Percentiles rank a stretch among this genome's conserved stretches.
Evolutionary conservation across 2,113 vertebrate species (phyloP).

Genomic region (Rhynchomys soricoides): DNA sequence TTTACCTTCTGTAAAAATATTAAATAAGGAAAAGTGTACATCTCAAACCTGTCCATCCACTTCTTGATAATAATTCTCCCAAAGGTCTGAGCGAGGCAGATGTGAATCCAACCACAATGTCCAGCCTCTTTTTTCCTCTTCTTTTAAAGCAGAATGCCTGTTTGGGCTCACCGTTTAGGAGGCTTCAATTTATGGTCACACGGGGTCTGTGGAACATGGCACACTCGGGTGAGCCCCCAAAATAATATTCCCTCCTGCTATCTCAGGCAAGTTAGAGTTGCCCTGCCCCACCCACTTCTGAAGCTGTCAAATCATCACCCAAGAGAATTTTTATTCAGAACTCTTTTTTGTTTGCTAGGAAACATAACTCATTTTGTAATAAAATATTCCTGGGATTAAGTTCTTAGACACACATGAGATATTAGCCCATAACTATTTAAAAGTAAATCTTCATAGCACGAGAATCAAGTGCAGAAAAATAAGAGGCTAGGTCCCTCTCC

Average conservation of each 20-base stretch:
- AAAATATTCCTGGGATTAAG: conserved; percentile 39
- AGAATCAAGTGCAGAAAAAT: not conserved
- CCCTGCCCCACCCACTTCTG: not conserved
- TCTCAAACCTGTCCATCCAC: not conserved
- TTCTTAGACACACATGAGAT: conserved; percentile 2
- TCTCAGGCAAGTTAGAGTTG: not conserved
- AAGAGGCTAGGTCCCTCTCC: not conserved
- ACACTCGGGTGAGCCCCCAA: too few relatives aligned
- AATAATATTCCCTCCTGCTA: not conserved
- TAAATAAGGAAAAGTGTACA: not conserved
- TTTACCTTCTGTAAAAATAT: not conserved
- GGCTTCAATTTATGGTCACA: not conserved
- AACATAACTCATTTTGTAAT: conserved; percentile 44
- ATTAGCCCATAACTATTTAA: not conserved
- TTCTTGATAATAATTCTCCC: not conserved
- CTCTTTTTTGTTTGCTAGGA: not conserved
- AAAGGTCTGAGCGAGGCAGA: not conserved
- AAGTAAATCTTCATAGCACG: not conserved
- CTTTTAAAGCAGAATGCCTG: not conserved
- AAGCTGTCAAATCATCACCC: conserved; percentile 21
- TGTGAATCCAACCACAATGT: not conserved
- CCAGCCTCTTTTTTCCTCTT: not conserved
- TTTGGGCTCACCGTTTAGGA: not conserved
- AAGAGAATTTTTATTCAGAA: not conserved
- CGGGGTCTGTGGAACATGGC: not conserved